Base-by-base conservation (phyloP, 2,888 invertebrate genomes). In the Sinodicranocentrus sp. region DNA sequence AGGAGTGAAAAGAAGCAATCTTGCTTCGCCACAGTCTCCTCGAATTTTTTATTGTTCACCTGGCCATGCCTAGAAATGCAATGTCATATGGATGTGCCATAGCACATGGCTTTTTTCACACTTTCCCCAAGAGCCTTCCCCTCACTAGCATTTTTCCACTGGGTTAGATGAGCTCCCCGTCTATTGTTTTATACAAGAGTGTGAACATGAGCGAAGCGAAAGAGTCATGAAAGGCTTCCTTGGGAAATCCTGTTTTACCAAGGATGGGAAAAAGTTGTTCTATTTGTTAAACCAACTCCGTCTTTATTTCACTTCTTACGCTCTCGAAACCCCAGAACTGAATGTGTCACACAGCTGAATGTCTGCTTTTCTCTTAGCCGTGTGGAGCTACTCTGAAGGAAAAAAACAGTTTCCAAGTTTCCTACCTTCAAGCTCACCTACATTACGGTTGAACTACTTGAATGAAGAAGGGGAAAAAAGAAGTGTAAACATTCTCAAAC, bases 221-320 rank as follows among this genome's bases (percentile, higher is more conserved):
- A 72, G 76, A 65, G 76, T 59, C 77, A 68, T 71, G 78, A 52
- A 70, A 44, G 78, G 78, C 78, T 71, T 78, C 78, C 70, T 33
- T 63, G 61, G 70, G 78, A 78, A 78, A 78, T 78, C 78, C 78
- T 79, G 79, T 79, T 78, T 79, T 23, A 52, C 61, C 39, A 65
- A 71, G 44, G n/a, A 63, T 28, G 52, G 54, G 48, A 57, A 61
- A 54, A 61, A 71, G 28, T 61, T 78, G 48, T 43, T 77, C 70
- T 63, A 17, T 52, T 78, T 71, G 61, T 63, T 70, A 48, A 21
- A 26, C 43, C 68, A 61, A 52, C 61, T 71, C 61, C 15, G 25
- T 71, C 17, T 57, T 21, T 21, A 54, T 54, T 21, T 54, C 54
- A 54, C 19, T 19, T 54, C 19, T 2, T 54, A n/a, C n/a, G n/a